Conservation (phyloP, 1,140 invertebrate species). For the Dolichoris vasculosae region DNA sequence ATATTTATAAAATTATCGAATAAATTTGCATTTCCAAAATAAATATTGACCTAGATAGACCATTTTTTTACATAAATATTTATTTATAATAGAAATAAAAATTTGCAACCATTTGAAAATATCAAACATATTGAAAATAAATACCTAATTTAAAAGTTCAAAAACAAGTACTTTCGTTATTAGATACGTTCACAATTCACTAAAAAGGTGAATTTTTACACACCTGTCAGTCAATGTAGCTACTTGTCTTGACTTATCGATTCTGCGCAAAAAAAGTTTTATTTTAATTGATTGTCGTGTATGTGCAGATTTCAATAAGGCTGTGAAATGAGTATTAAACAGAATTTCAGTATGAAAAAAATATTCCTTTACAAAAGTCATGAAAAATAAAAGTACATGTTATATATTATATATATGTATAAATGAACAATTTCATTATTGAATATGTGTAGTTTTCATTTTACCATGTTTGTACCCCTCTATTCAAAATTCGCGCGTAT, state of each 20-base stretch:
- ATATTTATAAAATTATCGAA: background rate
- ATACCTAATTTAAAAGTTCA: too few relatives aligned
- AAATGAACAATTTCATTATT: too few relatives aligned
- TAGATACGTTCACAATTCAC: background rate
- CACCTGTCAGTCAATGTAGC: background rate
- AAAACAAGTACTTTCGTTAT: background rate
- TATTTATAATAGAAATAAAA: background rate
- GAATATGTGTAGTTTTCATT: too few relatives aligned
- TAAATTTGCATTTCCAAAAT: background rate
- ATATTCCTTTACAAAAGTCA: too few relatives aligned
- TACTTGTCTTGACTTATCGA: background rate
- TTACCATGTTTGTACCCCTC: too few relatives aligned
- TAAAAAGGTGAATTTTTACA: background rate
- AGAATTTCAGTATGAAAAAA: too few relatives aligned
- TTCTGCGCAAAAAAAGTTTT: background rate
- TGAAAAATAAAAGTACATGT: too few relatives aligned
- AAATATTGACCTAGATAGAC: background rate
- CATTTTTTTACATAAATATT: background rate
- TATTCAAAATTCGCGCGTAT: too few relatives aligned
- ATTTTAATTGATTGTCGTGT: background rate
- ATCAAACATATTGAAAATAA: conserved; percentile 1
- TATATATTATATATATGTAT: too few relatives aligned
- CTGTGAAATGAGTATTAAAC: too few relatives aligned
- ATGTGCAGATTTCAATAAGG: background rate
- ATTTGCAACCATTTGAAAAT: background rate